Base-by-base conservation (phyloP, 2,113 vertebrate species). In the Asarcornis scutulata region DNA sequence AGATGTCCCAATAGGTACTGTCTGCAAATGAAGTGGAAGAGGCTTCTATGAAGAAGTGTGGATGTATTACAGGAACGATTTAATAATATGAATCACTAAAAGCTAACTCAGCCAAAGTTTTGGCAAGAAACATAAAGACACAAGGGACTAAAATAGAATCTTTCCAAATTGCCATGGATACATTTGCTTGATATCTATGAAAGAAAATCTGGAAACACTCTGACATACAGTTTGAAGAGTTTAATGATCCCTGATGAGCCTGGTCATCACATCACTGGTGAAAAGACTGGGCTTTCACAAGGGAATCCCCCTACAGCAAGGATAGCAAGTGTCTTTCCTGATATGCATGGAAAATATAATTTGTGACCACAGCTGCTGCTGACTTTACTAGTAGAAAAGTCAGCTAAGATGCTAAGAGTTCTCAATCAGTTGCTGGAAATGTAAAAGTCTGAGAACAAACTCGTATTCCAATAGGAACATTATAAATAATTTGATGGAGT, bases 41-140 rank as follows among this genome's bases (percentile, higher is more conserved):
- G 14, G 21, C 27, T 93, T 82, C 83, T 76, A 16, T 48, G 60
- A 89, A 94, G 72, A 88, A 68, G 9, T 69, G 86, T 17, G 66
- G 92, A 75, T 89, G 62, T 46, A 84, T 91, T 95, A 96, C 88
- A 96, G 96, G 93, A 96, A 94, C 73, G 91, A 91, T 91, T 96
- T 94, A 91, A 96, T 90, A 94, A 95, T 56, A 86, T 84, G 93
- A 96, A 92, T 87, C 92, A 95, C 62, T 14, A 76, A 84, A 96
- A 62, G 27, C 76, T 87, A 91, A 82, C 48, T 93, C 66, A 94
- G 83, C 87, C 80, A 95, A 96, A 94, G 50, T 27, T 91, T 95
- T 97, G 93, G 93, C 92, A 94, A 89, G 86, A 93, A 93, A 86
- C 25, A 36, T 50, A 88, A 93, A 93, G 80, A 68, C 80, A 83